Conservation (phyloP, 2,888 invertebrate genomes). For the Leucophenga montana region DNA sequence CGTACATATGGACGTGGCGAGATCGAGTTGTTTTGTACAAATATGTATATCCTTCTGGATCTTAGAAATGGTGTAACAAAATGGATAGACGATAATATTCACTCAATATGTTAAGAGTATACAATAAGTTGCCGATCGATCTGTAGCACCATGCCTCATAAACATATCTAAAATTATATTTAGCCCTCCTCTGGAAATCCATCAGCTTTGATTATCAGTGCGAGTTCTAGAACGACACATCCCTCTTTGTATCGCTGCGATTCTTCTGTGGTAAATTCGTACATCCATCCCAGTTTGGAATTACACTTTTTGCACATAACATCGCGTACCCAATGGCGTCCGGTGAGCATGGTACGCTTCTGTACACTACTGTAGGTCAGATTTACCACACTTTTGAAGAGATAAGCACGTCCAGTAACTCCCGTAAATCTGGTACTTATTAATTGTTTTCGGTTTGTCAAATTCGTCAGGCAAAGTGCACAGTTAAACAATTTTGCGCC, state of each 20-base stretch:
- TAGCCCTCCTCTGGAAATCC: conserved; percentile 76
- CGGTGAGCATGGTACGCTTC: conserved; percentile 97
- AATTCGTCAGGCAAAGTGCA: conserved; percentile 94
- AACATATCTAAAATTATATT: too few species aligned
- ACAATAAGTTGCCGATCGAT: too few species aligned
- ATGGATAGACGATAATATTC: too few species aligned
- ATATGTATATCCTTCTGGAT: too few species aligned
- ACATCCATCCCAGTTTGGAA: conserved; percentile 98
- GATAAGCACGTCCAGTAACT: conserved; percentile 96
- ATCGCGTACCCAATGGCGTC: conserved; percentile 98
- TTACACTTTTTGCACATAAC: conserved; percentile 98
- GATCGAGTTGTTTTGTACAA: too few species aligned
- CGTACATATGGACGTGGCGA: too few species aligned
- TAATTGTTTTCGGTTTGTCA: conserved; percentile 94
- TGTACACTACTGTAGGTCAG: conserved; percentile 94
- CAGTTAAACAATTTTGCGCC: conserved; percentile 94
- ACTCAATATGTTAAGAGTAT: too few species aligned
- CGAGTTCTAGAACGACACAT: conserved; percentile 94
- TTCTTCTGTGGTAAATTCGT: conserved; percentile 98
- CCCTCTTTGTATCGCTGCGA: conserved; percentile 98
- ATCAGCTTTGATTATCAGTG: conserved; percentile 95
- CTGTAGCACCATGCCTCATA: too few species aligned
- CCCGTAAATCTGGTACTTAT: conserved; percentile 98
- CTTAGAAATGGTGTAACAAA: too few species aligned
- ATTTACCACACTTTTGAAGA: conserved; percentile 98